Conservation (phyloP, 30 jellyfish, hydroid and myxozoan genomes). For the Nemopilema nomurai region DNA sequence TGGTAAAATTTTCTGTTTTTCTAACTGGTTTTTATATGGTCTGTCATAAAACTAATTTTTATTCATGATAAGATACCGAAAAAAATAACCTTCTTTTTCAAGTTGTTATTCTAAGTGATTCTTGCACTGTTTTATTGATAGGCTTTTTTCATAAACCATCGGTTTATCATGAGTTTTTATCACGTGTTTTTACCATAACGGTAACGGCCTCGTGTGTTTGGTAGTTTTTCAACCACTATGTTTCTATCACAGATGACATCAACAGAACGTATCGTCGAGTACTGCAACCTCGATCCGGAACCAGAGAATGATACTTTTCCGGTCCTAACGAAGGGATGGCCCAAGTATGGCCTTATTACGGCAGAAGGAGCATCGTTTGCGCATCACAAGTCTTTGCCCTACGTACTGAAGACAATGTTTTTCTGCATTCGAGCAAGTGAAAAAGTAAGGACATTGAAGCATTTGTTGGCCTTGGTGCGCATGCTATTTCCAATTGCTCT, state of each 20-base stretch:
- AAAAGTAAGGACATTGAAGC: too few species aligned
- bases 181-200: too few species aligned
- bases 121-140: too few species aligned
- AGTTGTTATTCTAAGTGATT: too few species aligned
- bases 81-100: too few species aligned
- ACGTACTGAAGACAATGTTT: slow-evolving; percentile 46
- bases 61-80: not conserved
- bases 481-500: too few species aligned
- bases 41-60: too few species aligned
- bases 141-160: too few species aligned
- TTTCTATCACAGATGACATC: slow-evolving; percentile 93
- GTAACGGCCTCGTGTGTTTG: not conserved
- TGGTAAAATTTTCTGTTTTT: slow-evolving; percentile 23
- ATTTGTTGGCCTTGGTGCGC: too few species aligned
- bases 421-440: slow-evolving; percentile 32
- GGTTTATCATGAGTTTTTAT: too few species aligned
- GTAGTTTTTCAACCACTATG: too few species aligned
- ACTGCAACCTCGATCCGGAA: slow-evolving; percentile 77
- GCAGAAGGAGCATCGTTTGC: slow-evolving; percentile 84
- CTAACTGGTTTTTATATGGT: too few species aligned
- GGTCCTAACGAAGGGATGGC: slow-evolving; percentile 62
- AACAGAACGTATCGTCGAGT: slow-evolving; percentile 80
- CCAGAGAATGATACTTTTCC: slow-evolving; percentile 37
- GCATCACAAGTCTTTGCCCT: slow-evolving; percentile 74
- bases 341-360: slow-evolving; percentile 64